Percentiles rank a stretch among this genome's conserved stretches.
phyloP scores from a whole-genome alignment of 2,113 vertebrate species.

The Typhlomys cinereus region DNA sequence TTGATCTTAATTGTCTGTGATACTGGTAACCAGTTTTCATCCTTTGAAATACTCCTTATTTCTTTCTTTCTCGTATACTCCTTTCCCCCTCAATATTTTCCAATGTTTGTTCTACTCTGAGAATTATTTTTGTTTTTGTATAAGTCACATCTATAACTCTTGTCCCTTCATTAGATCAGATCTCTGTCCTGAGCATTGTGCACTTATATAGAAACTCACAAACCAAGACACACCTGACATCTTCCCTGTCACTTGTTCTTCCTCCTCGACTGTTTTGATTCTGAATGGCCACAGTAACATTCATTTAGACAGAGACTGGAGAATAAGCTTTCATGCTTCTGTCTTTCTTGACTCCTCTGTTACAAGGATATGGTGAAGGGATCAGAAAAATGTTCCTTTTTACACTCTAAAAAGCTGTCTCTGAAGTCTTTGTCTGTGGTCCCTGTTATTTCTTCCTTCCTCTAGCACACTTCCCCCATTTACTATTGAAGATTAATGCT shows the following conservation, averaged over 20 bases:
- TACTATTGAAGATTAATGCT: too few relatives aligned
- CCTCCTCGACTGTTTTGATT: background rate
- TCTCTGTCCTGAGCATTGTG: background rate
- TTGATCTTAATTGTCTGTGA: background rate
- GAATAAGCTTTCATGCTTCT: background rate
- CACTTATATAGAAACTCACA: background rate
- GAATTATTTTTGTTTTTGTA: background rate
- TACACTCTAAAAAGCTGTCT: background rate
- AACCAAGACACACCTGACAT: background rate
- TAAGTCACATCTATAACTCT: background rate
- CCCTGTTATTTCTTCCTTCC: background rate
- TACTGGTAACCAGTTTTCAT: background rate
- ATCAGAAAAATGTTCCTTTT: background rate
- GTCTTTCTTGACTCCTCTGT: background rate
- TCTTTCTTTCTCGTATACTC: background rate
- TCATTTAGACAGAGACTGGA: background rate
- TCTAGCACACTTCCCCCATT: background rate
- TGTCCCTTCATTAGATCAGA: background rate
- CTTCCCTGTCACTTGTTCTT: background rate
- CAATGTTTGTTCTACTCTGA: conserved; percentile 10
- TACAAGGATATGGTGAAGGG: background rate
- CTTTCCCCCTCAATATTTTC: background rate
- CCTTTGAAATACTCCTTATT: background rate
- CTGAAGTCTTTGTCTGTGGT: background rate
- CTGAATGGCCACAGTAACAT: background rate